Conservation (phyloP, 2,888 invertebrate genomes). For the Invenusta paracnida region DNA sequence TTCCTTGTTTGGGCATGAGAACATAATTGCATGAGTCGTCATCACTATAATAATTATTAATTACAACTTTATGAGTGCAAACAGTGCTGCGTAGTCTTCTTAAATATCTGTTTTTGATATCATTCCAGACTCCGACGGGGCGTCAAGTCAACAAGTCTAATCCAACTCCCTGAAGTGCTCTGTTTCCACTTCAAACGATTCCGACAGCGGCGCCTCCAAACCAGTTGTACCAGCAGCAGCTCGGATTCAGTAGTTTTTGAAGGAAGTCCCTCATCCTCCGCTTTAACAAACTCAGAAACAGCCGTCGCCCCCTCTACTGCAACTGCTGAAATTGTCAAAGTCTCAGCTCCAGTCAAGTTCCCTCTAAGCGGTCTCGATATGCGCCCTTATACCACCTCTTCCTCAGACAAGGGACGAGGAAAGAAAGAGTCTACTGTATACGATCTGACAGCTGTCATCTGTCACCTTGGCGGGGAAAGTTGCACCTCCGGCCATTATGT, state of each 20-base stretch:
- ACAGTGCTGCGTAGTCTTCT: no score
- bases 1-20: no score
- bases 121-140: background rate
- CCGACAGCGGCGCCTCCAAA: background rate
- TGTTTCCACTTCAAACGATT: background rate
- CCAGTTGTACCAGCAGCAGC: background rate
- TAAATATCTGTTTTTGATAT: no score
- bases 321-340: background rate
- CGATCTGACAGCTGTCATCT: background rate
- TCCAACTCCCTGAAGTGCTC: background rate
- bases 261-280: background rate
- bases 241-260: background rate
- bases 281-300: background rate
- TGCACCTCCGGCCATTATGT: background rate
- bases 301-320: background rate
- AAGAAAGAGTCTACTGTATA: background rate
- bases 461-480: background rate
- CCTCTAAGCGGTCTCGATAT: constrained; percentile 1
- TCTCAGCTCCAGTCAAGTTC: background rate
- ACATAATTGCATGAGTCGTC: background rate
- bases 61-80: background rate
- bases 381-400: background rate
- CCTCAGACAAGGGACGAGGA: background rate
- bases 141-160: background rate
- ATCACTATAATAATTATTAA: background rate